These are phyloP conservation scores for Ectropis crepuscularia DNA, from an alignment of 2,888 invertebrate genomes.

Conservation along the genomic window DNA sequence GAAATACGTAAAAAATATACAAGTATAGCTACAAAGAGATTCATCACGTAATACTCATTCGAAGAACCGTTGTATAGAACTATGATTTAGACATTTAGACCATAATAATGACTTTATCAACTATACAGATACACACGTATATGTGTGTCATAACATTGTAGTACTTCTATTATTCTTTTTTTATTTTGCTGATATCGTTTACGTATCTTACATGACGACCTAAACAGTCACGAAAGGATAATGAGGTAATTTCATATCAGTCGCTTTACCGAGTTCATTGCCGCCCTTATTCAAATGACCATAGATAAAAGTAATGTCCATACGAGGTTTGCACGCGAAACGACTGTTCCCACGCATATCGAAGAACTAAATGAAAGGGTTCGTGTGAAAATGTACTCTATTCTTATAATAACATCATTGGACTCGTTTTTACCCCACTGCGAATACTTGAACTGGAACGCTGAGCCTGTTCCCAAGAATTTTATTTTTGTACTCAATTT, in stretches of 20 bases:
- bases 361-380: conserved; percentile 33
- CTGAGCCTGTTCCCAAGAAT: conserved; percentile 15
- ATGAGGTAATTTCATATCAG: conserved; percentile 16
- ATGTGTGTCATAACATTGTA: not conserved
- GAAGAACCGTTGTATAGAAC: conserved; percentile 2
- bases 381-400: conserved; percentile 42
- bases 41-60: conserved; percentile 22
- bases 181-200: conserved; percentile 2
- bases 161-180: not conserved
- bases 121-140: conserved; percentile 3
- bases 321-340: conserved; percentile 42
- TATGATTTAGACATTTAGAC: not conserved
- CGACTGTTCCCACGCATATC: conserved; percentile 47
- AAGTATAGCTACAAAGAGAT: conserved; percentile 8
- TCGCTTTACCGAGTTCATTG: conserved; percentile 10
- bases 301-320: conserved; percentile 38
- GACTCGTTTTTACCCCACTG: conserved; percentile 23
- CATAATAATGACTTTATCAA: conserved; percentile 5
- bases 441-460: conserved; percentile 28
- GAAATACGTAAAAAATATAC: conserved; percentile 15
- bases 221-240: conserved; percentile 6
- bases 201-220: conserved; percentile 2
- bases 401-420: conserved; percentile 26
- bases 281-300: conserved; percentile 35
- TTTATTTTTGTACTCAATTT: conserved; percentile 4